Percentiles rank a stretch among this genome's conserved stretches.
Evolutionary conservation across 2,113 vertebrate species (phyloP).

Genomic region (Platichthys flesus): DNA sequence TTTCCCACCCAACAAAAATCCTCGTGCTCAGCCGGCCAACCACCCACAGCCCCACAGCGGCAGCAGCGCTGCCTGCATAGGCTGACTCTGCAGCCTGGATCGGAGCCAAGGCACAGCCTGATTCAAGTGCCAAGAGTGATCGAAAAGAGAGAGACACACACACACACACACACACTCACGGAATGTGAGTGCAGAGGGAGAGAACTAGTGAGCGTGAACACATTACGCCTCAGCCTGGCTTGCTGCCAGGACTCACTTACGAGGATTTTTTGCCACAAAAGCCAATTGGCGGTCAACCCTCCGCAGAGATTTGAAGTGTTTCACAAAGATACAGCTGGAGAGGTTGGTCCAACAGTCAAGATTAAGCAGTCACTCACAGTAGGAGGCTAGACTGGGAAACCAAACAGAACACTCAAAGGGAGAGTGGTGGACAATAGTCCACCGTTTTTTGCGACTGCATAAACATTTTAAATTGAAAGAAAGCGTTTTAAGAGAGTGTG

Average conservation of each 20-base stretch:
- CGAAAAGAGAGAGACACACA: constrained; percentile 27
- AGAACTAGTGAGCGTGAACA: constrained; percentile 54
- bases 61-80: constrained; percentile 43
- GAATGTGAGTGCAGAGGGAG: constrained; percentile 46
- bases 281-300: constrained; percentile 67
- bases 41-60: constrained; percentile 69
- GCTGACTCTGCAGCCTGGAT: constrained; percentile 70
- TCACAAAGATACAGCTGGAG: constrained; percentile 54
- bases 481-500: neutral
- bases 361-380: constrained; percentile 59
- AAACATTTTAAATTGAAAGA: neutral
- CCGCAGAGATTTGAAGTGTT: constrained; percentile 51
- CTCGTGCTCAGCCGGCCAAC: constrained; percentile 68
- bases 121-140: constrained; percentile 61
- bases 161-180: constrained; percentile 36
- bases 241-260: constrained; percentile 78
- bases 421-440: neutral
- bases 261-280: constrained; percentile 71
- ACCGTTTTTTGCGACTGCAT: neutral
- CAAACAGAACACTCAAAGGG: constrained; percentile 42
- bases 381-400: constrained; percentile 45
- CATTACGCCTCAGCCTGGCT: constrained; percentile 56
- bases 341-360: constrained; percentile 40
- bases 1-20: constrained; percentile 71
- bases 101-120: constrained; percentile 74